Conservation (phyloP, 1,140 invertebrate genomes). For the Drosophila kanapiae region DNA sequence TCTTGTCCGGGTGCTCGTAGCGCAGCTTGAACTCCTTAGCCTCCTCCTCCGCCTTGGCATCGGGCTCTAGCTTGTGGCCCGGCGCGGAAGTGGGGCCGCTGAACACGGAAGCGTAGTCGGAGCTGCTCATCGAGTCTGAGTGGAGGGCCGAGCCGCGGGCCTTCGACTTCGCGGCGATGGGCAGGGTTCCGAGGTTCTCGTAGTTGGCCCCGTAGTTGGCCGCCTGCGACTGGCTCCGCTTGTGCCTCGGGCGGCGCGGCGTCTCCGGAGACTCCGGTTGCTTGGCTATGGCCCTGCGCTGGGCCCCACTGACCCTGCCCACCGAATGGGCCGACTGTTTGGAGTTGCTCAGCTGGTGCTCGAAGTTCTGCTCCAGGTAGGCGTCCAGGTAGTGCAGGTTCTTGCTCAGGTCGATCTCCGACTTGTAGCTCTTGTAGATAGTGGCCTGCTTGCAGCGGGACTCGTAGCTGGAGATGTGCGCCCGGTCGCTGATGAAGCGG, state of each 20-base stretch:
- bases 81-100: conserved; percentile 68
- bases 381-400: conserved; percentile 84
- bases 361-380: conserved; percentile 82
- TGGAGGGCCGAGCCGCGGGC: conserved; percentile 24
- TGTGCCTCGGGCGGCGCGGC: conserved; percentile 51
- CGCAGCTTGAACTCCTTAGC: conserved; percentile 61
- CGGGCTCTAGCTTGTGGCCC: conserved; percentile 3
- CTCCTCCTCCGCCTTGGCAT: conserved; percentile 13
- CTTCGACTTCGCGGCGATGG: conserved; percentile 45
- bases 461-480: conserved; percentile 76
- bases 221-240: conserved; percentile 70
- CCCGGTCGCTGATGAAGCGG: conserved; percentile 78
- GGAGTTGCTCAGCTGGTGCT: conserved; percentile 61
- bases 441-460: conserved; percentile 75
- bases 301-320: conserved; percentile 60
- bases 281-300: conserved; percentile 50
- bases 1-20: conserved; percentile 83
- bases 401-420: conserved; percentile 83
- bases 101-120: conserved; percentile 85
- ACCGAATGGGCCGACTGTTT: conserved; percentile 74
- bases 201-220: conserved; percentile 63
- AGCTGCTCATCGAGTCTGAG: conserved; percentile 81
- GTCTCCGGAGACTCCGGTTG: conserved; percentile 32
- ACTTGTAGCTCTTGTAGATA: conserved; percentile 85
- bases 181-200: conserved; percentile 73